These are phyloP conservation scores for Ephialtes manifestator DNA, from an alignment of 2,888 invertebrate species.

Conservation along the genomic window DNA sequence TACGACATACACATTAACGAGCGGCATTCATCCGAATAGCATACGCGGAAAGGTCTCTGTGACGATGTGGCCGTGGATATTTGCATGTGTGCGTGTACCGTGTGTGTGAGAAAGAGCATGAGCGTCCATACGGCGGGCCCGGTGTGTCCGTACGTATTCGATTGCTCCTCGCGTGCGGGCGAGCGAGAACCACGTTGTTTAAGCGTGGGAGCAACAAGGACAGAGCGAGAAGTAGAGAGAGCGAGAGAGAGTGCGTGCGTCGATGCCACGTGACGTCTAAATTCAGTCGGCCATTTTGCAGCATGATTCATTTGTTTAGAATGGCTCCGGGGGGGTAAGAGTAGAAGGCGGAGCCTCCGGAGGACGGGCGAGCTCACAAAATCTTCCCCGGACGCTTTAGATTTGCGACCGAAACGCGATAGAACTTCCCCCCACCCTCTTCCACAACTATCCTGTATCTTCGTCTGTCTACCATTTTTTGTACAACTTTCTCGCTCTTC, in stretches of 20 bases:
- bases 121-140: slow-evolving; percentile 57
- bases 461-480: slow-evolving; percentile 11
- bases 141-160: slow-evolving; percentile 56
- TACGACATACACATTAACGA: slow-evolving; percentile 49
- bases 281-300: slow-evolving; percentile 86
- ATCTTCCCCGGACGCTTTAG: slow-evolving; percentile 81
- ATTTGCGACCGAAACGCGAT: slow-evolving; percentile 76
- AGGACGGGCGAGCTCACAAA: slow-evolving; percentile 76
- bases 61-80: slow-evolving; percentile 48
- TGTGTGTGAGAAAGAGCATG: slow-evolving; percentile 24
- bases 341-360: slow-evolving; percentile 84
- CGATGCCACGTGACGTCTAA: slow-evolving; percentile 85
- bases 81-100: not conserved
- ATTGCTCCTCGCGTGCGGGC: slow-evolving; percentile 60
- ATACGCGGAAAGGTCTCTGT: slow-evolving; percentile 58
- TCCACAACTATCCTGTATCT: not conserved
- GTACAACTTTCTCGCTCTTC: not conserved
- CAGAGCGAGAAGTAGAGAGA: slow-evolving; percentile 31
- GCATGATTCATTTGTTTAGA: slow-evolving; percentile 86
- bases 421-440: slow-evolving; percentile 37
- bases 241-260: slow-evolving; percentile 74
- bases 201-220: slow-evolving; percentile 30
- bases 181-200: slow-evolving; percentile 10
- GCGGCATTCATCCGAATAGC: slow-evolving; percentile 60
- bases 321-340: slow-evolving; percentile 84